Evolutionary conservation across 2,797 vertebrate genomes (phyloP), one percentile per base, ranked within the genome.

Genomic region (Philypnodon macrostomus): DNA sequence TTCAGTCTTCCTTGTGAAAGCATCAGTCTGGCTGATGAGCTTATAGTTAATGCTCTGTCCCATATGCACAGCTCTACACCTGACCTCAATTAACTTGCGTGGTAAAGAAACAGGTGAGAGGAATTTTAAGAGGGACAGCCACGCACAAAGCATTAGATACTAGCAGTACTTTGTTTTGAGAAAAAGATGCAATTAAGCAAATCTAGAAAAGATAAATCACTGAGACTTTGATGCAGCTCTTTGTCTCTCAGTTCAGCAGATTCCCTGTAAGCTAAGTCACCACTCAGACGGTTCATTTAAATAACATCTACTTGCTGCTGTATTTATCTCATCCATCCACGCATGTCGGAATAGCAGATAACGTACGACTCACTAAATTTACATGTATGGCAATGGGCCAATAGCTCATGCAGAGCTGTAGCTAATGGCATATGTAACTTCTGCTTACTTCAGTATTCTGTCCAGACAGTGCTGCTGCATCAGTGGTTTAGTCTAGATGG

Each of bases 31-130:
- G 50, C 23, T 63, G 47, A 67, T 59, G 67, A 73, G 67, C 62
- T 58, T 46, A 36, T 49, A 67, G 45, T 55, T 60, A 71, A 73
- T 75, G 47, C 48, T 11, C 57, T 54, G 38, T 64, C 15, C 38
- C 13, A 37, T 40, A 68, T 70, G 63, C 67, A 59, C 54, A 47
- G 57, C 48, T 53, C 51, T 49, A 59, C 35, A 19, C 38, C 53
- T 33, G 47, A 74, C 75, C 74, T 70, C 62, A 79, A 81, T 82
- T 83, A 79, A 79, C 67, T 75, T 41, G 32, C 41, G 18, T 18
- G 39, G 57, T 64, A 45, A 72, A 68, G 52, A 53, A 42, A 52
- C 39, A 37, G 53, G 17, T 67, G 38, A 51, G 38, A 7, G 37
- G 14, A 60, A 58, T 65, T 58, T 67, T 1, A 23, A 48, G 41